A percentile compares a stretch with the other conserved stretches of the same genome.
These are phyloP conservation scores for Chrysocyon brachyurus DNA, from an alignment of 2,797 vertebrate species.

Conservation along the genomic window DNA sequence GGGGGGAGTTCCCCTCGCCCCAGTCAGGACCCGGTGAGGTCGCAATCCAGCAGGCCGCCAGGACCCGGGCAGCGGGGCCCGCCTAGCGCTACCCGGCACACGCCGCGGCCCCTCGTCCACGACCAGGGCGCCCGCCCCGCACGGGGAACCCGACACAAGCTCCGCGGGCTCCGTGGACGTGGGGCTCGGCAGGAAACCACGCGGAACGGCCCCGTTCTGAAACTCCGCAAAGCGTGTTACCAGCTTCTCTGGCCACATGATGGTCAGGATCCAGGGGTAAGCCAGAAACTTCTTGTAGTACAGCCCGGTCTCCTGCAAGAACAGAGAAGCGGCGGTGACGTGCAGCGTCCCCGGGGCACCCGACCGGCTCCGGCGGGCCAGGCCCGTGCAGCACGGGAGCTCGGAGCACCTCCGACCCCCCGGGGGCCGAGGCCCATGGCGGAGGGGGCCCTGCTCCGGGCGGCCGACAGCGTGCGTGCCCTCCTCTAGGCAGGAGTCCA, in stretches of 20 bases:
- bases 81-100: not conserved
- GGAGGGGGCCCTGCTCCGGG: not conserved
- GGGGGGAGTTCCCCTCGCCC: not conserved
- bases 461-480: not conserved
- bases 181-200: not conserved
- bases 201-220: accelerated
- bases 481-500: no score
- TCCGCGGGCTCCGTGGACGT: not conserved
- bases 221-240: not conserved
- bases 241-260: slow-evolving; percentile 73
- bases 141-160: not conserved
- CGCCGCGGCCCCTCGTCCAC: accelerated
- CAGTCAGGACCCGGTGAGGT: not conserved
- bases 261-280: slow-evolving; percentile 97
- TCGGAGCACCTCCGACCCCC: not conserved
- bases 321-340: not conserved
- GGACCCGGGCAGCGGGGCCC: not conserved
- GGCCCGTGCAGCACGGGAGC: not conserved
- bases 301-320: slow-evolving; percentile 77
- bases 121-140: not conserved
- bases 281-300: slow-evolving; percentile 97
- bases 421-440: slow-evolving; percentile 91
- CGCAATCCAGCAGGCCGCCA: not conserved
- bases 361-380: not conserved
- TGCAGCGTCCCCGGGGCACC: not conserved